phyloP scores from a whole-genome alignment of 2,113 vertebrate species.

The Nipponia nippon region DNA sequence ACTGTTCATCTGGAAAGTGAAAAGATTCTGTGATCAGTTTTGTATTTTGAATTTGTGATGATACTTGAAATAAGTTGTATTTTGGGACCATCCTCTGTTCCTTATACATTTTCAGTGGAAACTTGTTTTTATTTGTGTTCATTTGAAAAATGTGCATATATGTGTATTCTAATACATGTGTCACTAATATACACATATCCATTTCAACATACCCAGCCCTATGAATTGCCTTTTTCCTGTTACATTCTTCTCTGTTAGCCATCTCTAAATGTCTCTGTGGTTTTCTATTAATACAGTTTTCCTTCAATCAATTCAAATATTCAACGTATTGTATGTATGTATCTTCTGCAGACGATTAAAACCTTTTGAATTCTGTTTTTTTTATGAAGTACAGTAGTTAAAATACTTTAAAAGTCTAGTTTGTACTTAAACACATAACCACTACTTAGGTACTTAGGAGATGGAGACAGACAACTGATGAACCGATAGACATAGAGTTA shows the following conservation, averaged over 20 bases:
- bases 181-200: background rate
- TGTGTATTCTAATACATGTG: background rate
- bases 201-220: background rate
- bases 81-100: background rate
- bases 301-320: background rate
- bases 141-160: background rate
- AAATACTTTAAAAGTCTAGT: background rate
- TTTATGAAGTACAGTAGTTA: background rate
- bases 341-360: background rate
- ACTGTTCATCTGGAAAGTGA: background rate
- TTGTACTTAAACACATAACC: background rate
- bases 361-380: background rate
- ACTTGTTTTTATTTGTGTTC: background rate
- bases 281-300: background rate
- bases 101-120: background rate
- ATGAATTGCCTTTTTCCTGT: background rate
- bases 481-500: background rate
- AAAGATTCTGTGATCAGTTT: background rate
- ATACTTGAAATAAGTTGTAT: background rate
- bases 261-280: background rate
- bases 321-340: rapidly evolving
- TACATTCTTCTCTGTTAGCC: background rate
- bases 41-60: background rate
- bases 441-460: background rate
- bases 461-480: background rate